These are phyloP conservation scores for Taxidea taxus DNA, from an alignment of 2,113 vertebrate species.

Conservation along the genomic window DNA sequence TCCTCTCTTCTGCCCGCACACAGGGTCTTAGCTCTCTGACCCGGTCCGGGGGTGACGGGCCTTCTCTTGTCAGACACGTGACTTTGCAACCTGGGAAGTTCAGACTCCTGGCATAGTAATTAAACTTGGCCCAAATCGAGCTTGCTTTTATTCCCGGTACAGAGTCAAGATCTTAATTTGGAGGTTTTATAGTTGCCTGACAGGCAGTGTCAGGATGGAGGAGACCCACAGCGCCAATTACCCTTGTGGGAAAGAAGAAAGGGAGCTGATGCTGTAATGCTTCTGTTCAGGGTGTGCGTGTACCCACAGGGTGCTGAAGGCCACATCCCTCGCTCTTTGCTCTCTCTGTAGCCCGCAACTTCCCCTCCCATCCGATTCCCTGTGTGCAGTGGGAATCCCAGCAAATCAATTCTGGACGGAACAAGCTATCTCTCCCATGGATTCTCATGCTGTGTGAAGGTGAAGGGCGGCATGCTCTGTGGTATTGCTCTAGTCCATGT, in stretches of 20 bases:
- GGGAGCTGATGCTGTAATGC: background rate
- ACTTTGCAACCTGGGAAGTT: slow-evolving; percentile 56
- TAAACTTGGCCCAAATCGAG: slow-evolving; percentile 32
- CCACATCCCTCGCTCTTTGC: background rate
- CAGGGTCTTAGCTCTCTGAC: background rate
- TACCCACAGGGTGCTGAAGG: background rate
- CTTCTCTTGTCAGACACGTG: slow-evolving; percentile 26
- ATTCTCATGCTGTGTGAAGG: background rate
- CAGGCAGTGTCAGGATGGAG: slow-evolving; percentile 7
- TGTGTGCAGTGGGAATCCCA: background rate
- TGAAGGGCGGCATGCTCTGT: background rate
- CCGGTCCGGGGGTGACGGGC: background rate
- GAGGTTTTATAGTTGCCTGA: slow-evolving; percentile 54
- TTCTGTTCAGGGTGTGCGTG: fast-evolving
- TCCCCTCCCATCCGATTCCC: fast-evolving
- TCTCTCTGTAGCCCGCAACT: background rate
- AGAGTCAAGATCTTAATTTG: slow-evolving; percentile 54
- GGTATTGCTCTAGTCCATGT: fast-evolving
- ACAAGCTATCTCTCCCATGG: background rate
- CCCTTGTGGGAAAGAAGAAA: background rate
- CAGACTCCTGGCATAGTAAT: slow-evolving; percentile 17
- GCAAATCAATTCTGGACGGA: background rate
- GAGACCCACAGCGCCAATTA: slow-evolving; percentile 37
- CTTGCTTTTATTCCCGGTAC: slow-evolving; percentile 44
- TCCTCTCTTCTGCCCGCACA: background rate